Evolutionary conservation across 2,888 invertebrate species (phyloP), one percentile per base, ranked within the genome.

Genomic region (Bugulina stolonifera): DNA sequence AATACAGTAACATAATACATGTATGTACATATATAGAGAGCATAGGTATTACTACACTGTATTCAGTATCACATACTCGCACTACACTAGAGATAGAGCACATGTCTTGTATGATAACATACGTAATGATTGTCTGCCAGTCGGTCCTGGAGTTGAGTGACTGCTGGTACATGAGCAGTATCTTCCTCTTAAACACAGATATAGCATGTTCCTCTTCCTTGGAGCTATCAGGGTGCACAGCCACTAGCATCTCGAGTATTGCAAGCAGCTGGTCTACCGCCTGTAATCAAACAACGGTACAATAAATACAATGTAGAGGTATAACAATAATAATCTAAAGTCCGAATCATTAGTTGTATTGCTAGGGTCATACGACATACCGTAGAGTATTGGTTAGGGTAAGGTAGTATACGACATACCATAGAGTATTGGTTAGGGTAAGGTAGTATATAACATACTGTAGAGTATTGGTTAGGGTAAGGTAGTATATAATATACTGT

Each of bases 221-320:
- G 0, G 88, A 88, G 74, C 89, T 89, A 81, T 92, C 92, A 23
- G 91, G 89, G 81, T 92, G 90, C 77, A 91, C 90, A n/a, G 91
- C 89, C 0, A 93, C 92, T 86, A 96, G 90, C 54, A 95, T 87
- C 72, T 92, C 90, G 88, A 95, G 94, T 79, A 95, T 85, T 86
- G 93, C 92, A 78, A 94, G 92, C 75, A 95, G 84, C 82, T 95
- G 95, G 77, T 94, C 94, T 0, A 94, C 93, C 25, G 94, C 94
- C 87, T 89, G 27, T 18, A 71, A 32, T 64, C 43, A 43, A n/a
- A n/a, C n/a, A n/a, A n/a, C n/a, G n/a, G n/a, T n/a, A n/a, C n/a
- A n/a, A n/a, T n/a, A n/a, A n/a, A n/a, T n/a, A n/a, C n/a, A n/a
- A n/a, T n/a, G n/a, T n/a, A n/a, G n/a, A n/a, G n/a, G n/a, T n/a